Conservation (phyloP, 1,140 invertebrate species). For the Apis florea region DNA sequence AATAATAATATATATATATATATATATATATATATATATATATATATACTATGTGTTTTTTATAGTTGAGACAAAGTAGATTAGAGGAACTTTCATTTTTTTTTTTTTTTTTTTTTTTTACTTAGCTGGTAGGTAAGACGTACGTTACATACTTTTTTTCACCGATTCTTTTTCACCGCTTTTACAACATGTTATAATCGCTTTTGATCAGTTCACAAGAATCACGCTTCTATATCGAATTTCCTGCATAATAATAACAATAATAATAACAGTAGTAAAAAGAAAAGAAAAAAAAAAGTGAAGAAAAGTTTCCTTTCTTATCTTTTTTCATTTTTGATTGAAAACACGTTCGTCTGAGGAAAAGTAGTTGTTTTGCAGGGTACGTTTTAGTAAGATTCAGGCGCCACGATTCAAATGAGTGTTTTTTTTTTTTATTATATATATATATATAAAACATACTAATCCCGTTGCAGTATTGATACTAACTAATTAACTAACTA, state of each 20-base stretch:
- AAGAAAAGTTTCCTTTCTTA: not conserved
- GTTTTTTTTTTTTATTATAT: slow-evolving; percentile 63
- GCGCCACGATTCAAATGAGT: slow-evolving; percentile 74
- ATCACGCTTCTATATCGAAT: not conserved
- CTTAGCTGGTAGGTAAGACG: not conserved
- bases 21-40: too few relatives aligned
- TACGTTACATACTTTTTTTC: not conserved
- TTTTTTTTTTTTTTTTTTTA: not conserved
- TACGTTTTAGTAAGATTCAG: slow-evolving; percentile 77
- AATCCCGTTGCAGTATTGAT: slow-evolving; percentile 75
- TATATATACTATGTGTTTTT: too few relatives aligned
- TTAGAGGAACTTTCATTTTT: not conserved
- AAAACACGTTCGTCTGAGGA: too few relatives aligned
- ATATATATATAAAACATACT: slow-evolving; percentile 61
- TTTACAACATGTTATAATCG: not conserved
- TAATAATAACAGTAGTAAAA: too few relatives aligned
- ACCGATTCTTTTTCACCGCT: slow-evolving; percentile 16
- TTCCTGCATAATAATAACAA: too few relatives aligned
- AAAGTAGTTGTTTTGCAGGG: slow-evolving; percentile 21
- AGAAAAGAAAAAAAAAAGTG: not conserved
- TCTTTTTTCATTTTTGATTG: too few relatives aligned
- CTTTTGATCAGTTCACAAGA: not conserved
- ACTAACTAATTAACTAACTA: slow-evolving; percentile 67
- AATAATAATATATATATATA: too few relatives aligned
- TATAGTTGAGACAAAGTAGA: slow-evolving; percentile 8